Evolutionary conservation across 2,888 invertebrate genomes (phyloP), one percentile per base, ranked within the genome.

Genomic region (Chaitophorus viminalis): DNA sequence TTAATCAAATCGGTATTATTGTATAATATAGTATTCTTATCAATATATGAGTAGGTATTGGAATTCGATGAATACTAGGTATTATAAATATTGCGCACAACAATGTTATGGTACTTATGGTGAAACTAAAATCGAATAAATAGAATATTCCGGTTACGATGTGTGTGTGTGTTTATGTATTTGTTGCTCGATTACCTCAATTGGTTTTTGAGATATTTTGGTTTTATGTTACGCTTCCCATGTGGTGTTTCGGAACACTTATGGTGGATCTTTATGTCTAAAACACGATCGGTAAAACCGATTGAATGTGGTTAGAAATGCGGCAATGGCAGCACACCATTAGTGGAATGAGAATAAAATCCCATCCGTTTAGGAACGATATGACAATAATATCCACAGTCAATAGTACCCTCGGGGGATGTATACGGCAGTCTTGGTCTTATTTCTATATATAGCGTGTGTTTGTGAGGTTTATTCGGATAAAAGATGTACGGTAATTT

Each of bases 261-360:
- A 77, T 65, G 21, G n/a, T 25, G 25, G 75, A 84, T 76, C 25
- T 85, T 68, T 85, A 85, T 77, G 52, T 70, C 21, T 70, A 78
- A 54, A 70, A 54, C 46, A 14, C 46, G 14, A 54, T 86, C 78
- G 65, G 46, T 76, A 76, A 84, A 84, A 76, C 65, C 76, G 68
- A 76, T 86, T 70, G 78, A 78, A 78, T 72, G 86, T 31, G 86
- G 72, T 86, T 68, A 84, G 39, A 25, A 65, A 39, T 2, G 31
- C 36, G 60, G 81, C 39, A 87, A 79, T 46, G 60, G 60, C 31
- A 31, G 65, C 74, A 60, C 33, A n/a, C 87, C 87, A 87, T 87
- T 87, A 87, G 79, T 31, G 74, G 46, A 79, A 87, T 87, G 87
- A 87, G 74, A 87, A 87, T 76, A 76, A 87, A 74, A 79, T 87